A percentile compares a stretch with the other conserved stretches of the same genome.
phyloP scores from a whole-genome alignment of 2,113 vertebrate genomes.

The Hucho hucho region DNA sequence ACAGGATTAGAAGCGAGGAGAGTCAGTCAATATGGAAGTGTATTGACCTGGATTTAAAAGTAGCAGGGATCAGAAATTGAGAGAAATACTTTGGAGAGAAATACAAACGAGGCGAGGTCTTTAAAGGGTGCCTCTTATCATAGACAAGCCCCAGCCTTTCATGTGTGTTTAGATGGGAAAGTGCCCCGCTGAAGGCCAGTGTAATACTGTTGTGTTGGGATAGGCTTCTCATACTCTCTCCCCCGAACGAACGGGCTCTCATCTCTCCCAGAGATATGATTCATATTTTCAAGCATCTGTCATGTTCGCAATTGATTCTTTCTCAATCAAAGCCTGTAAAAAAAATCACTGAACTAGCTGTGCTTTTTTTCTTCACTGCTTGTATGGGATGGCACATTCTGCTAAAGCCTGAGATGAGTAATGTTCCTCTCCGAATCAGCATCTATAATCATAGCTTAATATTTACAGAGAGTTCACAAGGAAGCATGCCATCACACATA shows the following conservation, averaged over 20 bases:
- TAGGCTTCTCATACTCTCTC: background rate
- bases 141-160: constrained; percentile 9
- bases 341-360: background rate
- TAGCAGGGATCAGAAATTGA: constrained; percentile 3
- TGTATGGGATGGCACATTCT: background rate
- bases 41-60: constrained; percentile 15
- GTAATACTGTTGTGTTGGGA: background rate
- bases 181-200: background rate
- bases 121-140: constrained; percentile 12
- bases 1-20: background rate
- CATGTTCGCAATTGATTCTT: constrained; percentile 3
- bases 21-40: constrained; percentile 15
- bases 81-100: background rate
- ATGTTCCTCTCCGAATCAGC: background rate
- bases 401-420: background rate
- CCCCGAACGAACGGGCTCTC: background rate
- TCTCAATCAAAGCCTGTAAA: constrained; percentile 1
- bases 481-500: background rate
- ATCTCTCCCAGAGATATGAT: background rate
- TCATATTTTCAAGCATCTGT: background rate
- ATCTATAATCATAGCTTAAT: background rate
- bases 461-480: background rate
- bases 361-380: background rate
- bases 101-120: background rate
- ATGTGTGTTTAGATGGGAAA: constrained; percentile 7